Conservation (phyloP, 2,888 invertebrate species). For the Odontomyia ornata region DNA sequence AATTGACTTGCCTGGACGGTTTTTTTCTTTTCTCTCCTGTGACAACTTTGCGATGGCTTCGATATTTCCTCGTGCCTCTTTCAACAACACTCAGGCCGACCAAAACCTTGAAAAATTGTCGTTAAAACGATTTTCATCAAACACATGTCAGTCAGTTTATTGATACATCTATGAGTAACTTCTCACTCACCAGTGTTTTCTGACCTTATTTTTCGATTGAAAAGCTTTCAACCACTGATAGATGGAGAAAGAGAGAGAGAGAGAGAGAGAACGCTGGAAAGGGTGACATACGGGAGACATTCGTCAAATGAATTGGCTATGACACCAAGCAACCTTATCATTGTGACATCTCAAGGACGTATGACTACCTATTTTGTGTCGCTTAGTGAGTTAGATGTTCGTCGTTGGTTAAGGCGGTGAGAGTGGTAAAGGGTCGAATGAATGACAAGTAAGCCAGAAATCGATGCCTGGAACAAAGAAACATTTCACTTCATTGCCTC, state of each 20-base stretch:
- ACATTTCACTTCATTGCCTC: too few relatives aligned
- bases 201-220: background rate
- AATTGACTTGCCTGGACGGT: background rate
- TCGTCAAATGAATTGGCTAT: background rate
- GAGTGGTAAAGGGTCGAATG: too few relatives aligned
- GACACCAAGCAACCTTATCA: background rate
- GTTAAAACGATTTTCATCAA: slow-evolving; percentile 11
- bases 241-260: background rate
- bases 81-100: background rate
- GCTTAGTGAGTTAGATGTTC: background rate
- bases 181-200: background rate
- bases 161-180: background rate
- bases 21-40: background rate
- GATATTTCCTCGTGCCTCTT: too few relatives aligned
- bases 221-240: background rate
- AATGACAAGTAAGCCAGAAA: too few relatives aligned
- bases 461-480: too few relatives aligned
- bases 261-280: too few relatives aligned
- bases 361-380: background rate
- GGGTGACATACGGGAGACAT: background rate
- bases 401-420: too few relatives aligned
- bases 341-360: slow-evolving; percentile 22
- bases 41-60: background rate
- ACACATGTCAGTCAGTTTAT: background rate
- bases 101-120: slow-evolving; percentile 11